Conservation (phyloP, 2,113 vertebrate genomes). For the Lepisosteus oculatus region DNA sequence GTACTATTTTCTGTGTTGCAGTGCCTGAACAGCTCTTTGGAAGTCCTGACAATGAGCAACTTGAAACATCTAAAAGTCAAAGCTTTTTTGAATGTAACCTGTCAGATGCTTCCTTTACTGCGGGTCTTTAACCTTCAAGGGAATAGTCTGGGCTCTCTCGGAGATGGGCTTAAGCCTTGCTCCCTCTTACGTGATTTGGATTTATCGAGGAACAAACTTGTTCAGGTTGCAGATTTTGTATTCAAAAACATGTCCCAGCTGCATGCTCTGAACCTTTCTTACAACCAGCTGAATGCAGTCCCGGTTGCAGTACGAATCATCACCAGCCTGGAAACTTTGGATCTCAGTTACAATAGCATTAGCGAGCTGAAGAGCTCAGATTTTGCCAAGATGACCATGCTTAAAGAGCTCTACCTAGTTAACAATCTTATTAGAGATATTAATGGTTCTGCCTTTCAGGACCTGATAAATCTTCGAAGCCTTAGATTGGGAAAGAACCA, state of each 20-base stretch:
- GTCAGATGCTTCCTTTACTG: constrained; percentile 50
- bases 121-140: constrained; percentile 40
- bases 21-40: constrained; percentile 45
- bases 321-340: constrained; percentile 37
- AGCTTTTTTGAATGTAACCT: constrained; percentile 53
- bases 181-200: constrained; percentile 43
- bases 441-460: constrained; percentile 44
- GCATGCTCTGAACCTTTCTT: constrained; percentile 32
- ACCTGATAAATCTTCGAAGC: constrained; percentile 38
- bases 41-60: constrained; percentile 45
- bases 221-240: neutral
- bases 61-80: constrained; percentile 33
- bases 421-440: constrained; percentile 46
- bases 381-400: constrained; percentile 45
- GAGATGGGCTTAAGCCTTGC: constrained; percentile 39
- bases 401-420: constrained; percentile 45
- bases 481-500: constrained; percentile 49
- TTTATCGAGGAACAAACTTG: constrained; percentile 37
- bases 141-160: constrained; percentile 50
- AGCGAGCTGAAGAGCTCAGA: constrained; percentile 33
- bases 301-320: constrained; percentile 34
- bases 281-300: constrained; percentile 42
- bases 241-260: constrained; percentile 38
- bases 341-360: constrained; percentile 59
- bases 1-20: constrained; percentile 35